Evolutionary conservation across 2,797 vertebrate species (phyloP).

Genomic region (Meriones psammophilus): DNA sequence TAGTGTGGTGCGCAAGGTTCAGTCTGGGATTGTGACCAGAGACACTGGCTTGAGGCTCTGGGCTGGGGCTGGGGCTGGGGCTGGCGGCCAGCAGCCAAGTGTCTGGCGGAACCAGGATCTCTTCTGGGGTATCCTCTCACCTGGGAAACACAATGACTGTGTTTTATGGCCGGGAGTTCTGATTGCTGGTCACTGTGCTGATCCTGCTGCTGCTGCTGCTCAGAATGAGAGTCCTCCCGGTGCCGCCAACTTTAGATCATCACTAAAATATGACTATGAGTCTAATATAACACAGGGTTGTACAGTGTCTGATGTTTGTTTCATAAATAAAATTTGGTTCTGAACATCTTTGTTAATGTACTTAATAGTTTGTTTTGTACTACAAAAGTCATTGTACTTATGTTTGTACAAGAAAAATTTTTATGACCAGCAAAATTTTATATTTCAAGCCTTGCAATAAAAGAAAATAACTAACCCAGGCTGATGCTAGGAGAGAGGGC

Average conservation of each 20-base stretch:
- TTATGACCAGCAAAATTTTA: not conserved
- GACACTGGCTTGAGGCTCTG: too few relatives aligned
- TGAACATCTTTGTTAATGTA: conserved; percentile 5
- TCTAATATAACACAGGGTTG: not conserved
- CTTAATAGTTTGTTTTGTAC: conserved; percentile 4
- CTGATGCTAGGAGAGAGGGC: not conserved
- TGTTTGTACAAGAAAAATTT: not conserved
- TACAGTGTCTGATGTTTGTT: not conserved
- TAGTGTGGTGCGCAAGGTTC: too few relatives aligned
- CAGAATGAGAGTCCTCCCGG: too few relatives aligned
- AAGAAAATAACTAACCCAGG: not conserved
- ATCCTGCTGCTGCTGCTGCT: too few relatives aligned
- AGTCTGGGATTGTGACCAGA: too few relatives aligned
- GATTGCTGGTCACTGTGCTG: too few relatives aligned
- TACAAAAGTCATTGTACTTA: not conserved
- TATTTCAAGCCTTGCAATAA: not conserved
- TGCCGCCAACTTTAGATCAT: not conserved
- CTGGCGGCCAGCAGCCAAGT: too few relatives aligned
- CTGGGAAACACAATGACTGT: too few relatives aligned
- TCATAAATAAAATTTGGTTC: conserved; percentile 4
- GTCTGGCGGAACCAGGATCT: too few relatives aligned
- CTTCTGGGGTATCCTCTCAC: too few relatives aligned
- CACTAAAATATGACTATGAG: not conserved
- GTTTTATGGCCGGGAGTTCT: too few relatives aligned
- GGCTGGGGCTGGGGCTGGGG: too few relatives aligned